phyloP scores from a whole-genome alignment of 2,797 vertebrate species.

The Cyclura pinguis region DNA sequence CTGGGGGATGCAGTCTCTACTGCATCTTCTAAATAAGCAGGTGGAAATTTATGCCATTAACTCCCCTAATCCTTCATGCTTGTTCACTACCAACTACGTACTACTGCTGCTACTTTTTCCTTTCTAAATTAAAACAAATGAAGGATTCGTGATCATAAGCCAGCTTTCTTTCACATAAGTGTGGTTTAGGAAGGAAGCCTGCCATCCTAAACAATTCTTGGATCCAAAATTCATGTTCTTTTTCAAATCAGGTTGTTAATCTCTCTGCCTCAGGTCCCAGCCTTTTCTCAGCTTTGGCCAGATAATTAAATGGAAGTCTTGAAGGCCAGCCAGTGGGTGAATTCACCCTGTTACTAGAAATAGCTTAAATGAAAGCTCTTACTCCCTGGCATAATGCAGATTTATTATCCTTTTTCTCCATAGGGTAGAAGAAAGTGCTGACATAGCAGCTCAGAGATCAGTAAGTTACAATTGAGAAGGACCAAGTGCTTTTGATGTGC shows the following conservation, averaged over 20 bases:
- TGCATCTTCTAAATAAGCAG: too few species aligned
- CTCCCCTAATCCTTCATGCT: neutral
- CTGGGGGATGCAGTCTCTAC: too few species aligned
- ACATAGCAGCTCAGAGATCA: conserved; percentile 60
- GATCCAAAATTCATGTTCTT: neutral
- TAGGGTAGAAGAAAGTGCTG: conserved; percentile 58
- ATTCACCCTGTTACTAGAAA: conserved; percentile 68
- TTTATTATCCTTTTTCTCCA: conserved; percentile 53
- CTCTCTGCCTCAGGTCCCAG: conserved; percentile 37
- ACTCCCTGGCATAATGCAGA: conserved; percentile 61
- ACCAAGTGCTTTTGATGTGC: conserved; percentile 53
- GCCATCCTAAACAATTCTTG: neutral
- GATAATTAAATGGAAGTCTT: conserved; percentile 14
- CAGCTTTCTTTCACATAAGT: neutral
- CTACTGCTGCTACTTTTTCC: neutral
- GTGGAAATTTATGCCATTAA: too few species aligned
- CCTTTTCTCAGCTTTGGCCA: conserved; percentile 4
- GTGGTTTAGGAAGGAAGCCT: neutral
- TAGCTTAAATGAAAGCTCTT: conserved; percentile 61
- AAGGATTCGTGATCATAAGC: too few species aligned
- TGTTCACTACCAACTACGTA: neutral
- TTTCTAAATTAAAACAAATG: neutral
- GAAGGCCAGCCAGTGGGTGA: conserved; percentile 59
- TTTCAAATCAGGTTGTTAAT: neutral
- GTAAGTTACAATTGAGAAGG: conserved; percentile 58